phyloP scores from a whole-genome alignment of 2,888 invertebrate species.

The Ormyrus thymus region DNA sequence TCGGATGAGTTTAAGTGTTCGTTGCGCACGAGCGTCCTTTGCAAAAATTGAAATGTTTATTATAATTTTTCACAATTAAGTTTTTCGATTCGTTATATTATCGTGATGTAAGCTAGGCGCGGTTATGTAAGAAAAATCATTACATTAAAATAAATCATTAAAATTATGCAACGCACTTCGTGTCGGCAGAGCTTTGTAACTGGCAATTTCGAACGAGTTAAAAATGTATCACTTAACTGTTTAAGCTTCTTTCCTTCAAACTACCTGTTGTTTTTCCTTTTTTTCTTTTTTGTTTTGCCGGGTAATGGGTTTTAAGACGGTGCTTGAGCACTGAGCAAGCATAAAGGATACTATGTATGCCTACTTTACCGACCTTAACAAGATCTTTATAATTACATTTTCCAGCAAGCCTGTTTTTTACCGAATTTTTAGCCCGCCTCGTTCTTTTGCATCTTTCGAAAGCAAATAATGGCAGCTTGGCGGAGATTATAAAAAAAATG shows the following conservation, averaged over 20 bases:
- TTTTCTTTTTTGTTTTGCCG: constrained; percentile 18
- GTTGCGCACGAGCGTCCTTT: no score
- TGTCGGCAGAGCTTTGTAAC: not conserved
- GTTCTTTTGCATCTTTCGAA: no score
- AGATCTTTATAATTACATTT: constrained; percentile 46
- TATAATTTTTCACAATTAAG: no score
- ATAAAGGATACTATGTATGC: constrained; percentile 12
- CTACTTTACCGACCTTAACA: constrained; percentile 35
- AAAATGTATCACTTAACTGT: constrained; percentile 15
- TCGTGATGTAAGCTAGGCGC: no score
- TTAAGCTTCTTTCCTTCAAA: constrained; percentile 16
- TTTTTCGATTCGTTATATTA: no score
- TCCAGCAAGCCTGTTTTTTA: constrained; percentile 18
- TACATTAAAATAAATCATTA: no score
- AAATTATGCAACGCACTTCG: not conserved
- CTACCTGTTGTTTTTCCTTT: constrained; percentile 33
- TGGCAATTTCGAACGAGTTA: not conserved
- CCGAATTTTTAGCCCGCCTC: constrained; percentile 21
- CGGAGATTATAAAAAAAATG: no score
- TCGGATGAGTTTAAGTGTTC: not conserved
- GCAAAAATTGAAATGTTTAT: no score
- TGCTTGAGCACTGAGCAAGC: constrained; percentile 15
- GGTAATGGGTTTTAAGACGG: constrained; percentile 36
- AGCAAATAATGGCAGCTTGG: no score
- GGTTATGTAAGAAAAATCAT: no score